Base-by-base conservation (phyloP, 92 coral and sea anemone species). In the Porites rus region DNA sequence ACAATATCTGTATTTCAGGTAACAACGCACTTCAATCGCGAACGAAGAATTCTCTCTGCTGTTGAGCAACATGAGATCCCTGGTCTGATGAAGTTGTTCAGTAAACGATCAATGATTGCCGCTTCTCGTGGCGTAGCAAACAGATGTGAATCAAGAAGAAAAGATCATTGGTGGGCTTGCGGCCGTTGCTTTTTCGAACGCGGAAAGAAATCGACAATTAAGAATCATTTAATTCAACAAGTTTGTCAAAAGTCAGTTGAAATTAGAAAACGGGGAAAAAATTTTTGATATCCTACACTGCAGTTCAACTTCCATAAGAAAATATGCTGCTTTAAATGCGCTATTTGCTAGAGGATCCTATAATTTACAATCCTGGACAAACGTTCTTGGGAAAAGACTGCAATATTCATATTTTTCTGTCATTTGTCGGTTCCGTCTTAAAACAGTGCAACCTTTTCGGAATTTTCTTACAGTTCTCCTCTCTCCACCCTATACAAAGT, bases 161-260 rank as follows among this genome's bases (percentile, higher is more conserved):
- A 85, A 22, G 90, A 85, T 53, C 80, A 79, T 58, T 90, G 93
- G 93, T 90, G 93, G 90, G 83, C 89, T 46, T 90, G 93, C 21
- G 93, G 90, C 50, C 77, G 52, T 67, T 90, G 93, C 38, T 90
- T 72, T 60, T 90, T 90, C 65, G 86, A 85, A 78, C 75, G 93
- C 51, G 76, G 79, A 60, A 90, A 90, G 84, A 90, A 90, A 74
- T 90, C 93, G 20, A 90, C 93, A 43, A 87, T 90, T 16, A 90
- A 85, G 69, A 87, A 86, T 20, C 93, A 90, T 66, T 87, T 90
- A 16, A 78, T 73, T 53, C 86, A 80, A 22, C 61, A 84, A 62
- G 93, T 90, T 13, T 90, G 93, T 80, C 90, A 74, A 59, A 90
- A 90, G 80, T 38, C 87, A 17, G 28, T 78, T 2, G 72, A 78